phyloP scores from a whole-genome alignment of 2,797 vertebrate species.

The Gadopsis bispinosus region DNA sequence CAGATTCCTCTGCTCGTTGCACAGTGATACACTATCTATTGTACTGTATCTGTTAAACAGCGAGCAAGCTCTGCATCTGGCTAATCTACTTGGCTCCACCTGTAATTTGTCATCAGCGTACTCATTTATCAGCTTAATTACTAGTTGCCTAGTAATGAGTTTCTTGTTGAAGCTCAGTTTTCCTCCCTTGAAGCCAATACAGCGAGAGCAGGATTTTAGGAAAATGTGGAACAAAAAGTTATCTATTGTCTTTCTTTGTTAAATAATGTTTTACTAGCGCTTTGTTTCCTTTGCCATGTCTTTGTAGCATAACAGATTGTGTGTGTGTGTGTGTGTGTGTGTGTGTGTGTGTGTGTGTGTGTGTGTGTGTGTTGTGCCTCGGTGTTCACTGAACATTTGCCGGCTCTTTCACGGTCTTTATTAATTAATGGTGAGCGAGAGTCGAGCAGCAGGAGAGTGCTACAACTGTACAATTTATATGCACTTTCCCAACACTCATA shows the following conservation, averaged over 20 bases:
- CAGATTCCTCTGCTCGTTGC: neutral
- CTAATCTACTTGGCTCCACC: conserved; percentile 33
- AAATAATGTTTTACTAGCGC: neutral
- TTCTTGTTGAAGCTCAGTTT: conserved; percentile 21
- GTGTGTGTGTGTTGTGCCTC: conserved; percentile 2
- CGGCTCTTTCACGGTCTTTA: conserved; percentile 16
- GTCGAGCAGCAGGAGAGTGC: conserved; percentile 13
- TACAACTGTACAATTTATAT: neutral
- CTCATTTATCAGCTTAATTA: conserved; percentile 63
- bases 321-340: conserved; percentile 9
- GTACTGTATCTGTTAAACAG: neutral
- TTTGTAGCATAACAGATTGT: neutral
- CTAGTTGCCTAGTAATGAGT: conserved; percentile 46
- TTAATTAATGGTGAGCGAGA: conserved; percentile 17
- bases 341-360: conserved; percentile 9
- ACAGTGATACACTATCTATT: neutral
- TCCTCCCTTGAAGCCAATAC: conserved; percentile 17
- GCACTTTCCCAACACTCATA: neutral
- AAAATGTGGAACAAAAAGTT: neutral
- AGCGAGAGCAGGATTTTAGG: neutral
- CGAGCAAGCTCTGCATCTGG: neutral
- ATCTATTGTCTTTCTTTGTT: neutral
- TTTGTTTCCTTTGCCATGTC: neutral
- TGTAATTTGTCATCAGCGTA: conserved; percentile 39
- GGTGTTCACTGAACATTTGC: conserved; percentile 7